Conservation (phyloP, 2,888 invertebrate genomes). For the Eurytoma californica region DNA sequence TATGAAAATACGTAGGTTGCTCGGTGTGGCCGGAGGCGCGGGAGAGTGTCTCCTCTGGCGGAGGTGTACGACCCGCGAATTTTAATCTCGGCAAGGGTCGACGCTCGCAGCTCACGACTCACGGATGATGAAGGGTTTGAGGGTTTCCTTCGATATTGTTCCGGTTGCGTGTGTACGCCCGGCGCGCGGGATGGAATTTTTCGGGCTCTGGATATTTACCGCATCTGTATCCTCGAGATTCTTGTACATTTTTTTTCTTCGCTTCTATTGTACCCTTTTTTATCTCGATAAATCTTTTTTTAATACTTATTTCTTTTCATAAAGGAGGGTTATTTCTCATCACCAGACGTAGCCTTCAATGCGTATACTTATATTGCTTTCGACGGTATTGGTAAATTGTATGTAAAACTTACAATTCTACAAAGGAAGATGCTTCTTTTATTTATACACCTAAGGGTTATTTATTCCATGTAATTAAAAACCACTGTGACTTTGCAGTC, state of each 20-base stretch:
- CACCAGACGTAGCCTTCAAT: too few relatives aligned
- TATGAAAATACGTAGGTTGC: slow-evolving; percentile 24
- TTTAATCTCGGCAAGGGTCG: slow-evolving; percentile 46
- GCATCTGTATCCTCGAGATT: neutral
- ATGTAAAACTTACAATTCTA: too few relatives aligned
- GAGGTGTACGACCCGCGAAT: slow-evolving; percentile 38
- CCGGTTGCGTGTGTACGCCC: neutral
- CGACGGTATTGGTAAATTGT: too few relatives aligned
- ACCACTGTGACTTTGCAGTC: too few relatives aligned
- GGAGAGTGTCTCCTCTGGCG: neutral
- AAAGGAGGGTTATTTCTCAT: neutral
- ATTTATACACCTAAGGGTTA: too few relatives aligned
- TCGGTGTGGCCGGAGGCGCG: neutral
- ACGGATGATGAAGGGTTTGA: slow-evolving; percentile 42
- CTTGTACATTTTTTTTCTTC: slow-evolving; percentile 21
- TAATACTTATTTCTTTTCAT: neutral
- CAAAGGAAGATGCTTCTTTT: too few relatives aligned
- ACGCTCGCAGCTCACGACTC: neutral
- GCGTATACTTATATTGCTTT: too few relatives aligned
- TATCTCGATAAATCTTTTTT: slow-evolving; percentile 12
- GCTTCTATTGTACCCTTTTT: slow-evolving; percentile 14
- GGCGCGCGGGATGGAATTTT: neutral
- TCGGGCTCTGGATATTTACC: slow-evolving; percentile 5
- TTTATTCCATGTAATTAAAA: too few relatives aligned
- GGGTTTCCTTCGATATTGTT: slow-evolving; percentile 31